Evolutionary conservation across 1,140 invertebrate genomes (phyloP).

Genomic region (Portunus trituberculatus): DNA sequence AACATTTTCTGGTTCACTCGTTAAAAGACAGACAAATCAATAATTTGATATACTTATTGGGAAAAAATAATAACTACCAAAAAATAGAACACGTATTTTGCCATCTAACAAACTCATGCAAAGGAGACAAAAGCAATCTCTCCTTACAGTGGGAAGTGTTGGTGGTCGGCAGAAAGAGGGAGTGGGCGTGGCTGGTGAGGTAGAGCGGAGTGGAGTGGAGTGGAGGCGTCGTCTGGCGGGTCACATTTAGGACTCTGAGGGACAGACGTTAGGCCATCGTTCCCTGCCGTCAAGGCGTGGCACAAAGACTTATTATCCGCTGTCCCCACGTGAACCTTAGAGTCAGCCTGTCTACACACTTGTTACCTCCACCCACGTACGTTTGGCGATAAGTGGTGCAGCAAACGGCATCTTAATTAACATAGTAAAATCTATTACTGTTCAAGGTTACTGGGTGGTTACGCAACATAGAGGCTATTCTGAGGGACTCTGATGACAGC

Average conservation of each 20-base stretch:
- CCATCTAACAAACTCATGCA: neutral
- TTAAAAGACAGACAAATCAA: too few species aligned
- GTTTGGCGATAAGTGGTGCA: neutral
- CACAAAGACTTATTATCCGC: neutral
- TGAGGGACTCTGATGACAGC: too few species aligned
- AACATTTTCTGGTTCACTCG: too few species aligned
- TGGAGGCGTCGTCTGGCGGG: neutral
- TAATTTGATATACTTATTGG: too few species aligned
- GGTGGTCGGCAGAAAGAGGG: neutral
- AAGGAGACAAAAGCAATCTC: neutral
- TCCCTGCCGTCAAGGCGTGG: neutral
- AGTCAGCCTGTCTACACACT: neutral
- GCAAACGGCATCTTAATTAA: too few species aligned
- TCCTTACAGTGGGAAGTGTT: neutral
- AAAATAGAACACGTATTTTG: too few species aligned
- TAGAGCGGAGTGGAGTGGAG: neutral
- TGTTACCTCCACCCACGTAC: neutral
- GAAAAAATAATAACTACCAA: too few species aligned
- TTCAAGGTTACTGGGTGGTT: too few species aligned
- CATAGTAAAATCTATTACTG: too few species aligned
- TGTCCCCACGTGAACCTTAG: neutral
- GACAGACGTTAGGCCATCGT: neutral
- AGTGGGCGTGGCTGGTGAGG: neutral
- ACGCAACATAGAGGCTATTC: too few species aligned
- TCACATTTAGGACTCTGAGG: neutral